Base-by-base conservation (phyloP, 2,113 vertebrate species). In the Sterna hirundo region DNA sequence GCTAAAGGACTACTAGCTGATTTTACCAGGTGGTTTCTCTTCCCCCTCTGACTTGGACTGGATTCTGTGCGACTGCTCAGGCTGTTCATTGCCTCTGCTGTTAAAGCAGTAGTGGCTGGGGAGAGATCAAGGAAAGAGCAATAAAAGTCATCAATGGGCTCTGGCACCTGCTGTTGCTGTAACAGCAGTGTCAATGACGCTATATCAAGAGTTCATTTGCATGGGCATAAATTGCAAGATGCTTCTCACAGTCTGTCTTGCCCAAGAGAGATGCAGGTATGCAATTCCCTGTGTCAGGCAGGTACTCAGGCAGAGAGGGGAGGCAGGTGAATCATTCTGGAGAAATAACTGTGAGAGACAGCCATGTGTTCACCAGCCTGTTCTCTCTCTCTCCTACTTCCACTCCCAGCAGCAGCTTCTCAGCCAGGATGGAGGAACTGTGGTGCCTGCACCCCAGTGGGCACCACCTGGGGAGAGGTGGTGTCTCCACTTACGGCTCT, bases 241-340 rank as follows among this genome's bases (percentile, higher is more conserved):
- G 32, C 13, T 71, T 15, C 46, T 93, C 30, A 55, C 27, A 62
- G 30, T 47, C n/a, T 26, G 21, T 68, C 49, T 69, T 6, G 2
- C 13, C 13, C 60, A 69, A 49, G 38, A 80, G 32, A 71, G 46
- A 84, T 1, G 3, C 14, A 72, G 44, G 32, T 25, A 38, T 21
- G 32, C 32, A 81, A 23, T n/a, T 47, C n/a, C 25, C 5, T 42
- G 29, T 38, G 32, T 36, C 1, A 4, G 40, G 14, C 40, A n/a
- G 30, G 36, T 65, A 40, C 25, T 16, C 3, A 9, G 54, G 65
- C 38, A 70, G 1, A 1, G 25, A 46, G 0, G 0, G 29, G 29
- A 85, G 36, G 12, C 32, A 55, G 15, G 21, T 46, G 27, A 75
- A 69, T 72, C 47, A 58, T 47, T 71, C 76, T 29, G 22, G 21